Evolutionary conservation across 2,797 vertebrate genomes (phyloP).

Genomic region (Denticeps clupeoides): DNA sequence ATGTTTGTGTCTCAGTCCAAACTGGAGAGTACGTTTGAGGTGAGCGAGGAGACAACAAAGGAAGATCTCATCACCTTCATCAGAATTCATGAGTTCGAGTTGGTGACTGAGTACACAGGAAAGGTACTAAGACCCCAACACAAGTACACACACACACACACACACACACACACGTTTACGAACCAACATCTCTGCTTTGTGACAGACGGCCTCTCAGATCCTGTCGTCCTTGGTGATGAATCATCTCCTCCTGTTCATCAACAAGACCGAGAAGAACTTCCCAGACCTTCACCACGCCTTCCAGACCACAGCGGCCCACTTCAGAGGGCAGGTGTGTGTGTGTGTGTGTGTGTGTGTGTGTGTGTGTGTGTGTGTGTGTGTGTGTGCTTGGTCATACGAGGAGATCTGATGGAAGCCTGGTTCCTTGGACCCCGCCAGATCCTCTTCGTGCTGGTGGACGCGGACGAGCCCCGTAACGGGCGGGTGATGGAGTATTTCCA

Average conservation of each 20-base stretch:
- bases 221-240: slow-evolving; percentile 62
- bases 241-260: slow-evolving; percentile 80
- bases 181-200: not conserved
- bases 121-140: slow-evolving; percentile 51
- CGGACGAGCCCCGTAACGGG: slow-evolving; percentile 68
- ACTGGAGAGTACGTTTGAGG: slow-evolving; percentile 57
- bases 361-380: not conserved
- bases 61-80: slow-evolving; percentile 60
- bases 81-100: slow-evolving; percentile 69
- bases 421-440: too few species aligned
- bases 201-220: slow-evolving; percentile 73
- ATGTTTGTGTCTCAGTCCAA: slow-evolving; percentile 41
- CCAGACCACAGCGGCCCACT: slow-evolving; percentile 47
- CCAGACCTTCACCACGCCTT: slow-evolving; percentile 54
- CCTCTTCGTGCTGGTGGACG: slow-evolving; percentile 71
- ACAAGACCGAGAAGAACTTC: slow-evolving; percentile 53
- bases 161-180: not conserved
- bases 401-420: too few species aligned
- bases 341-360: slow-evolving; percentile 3
- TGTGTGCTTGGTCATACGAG: not conserved
- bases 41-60: slow-evolving; percentile 53
- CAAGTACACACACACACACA: slow-evolving; percentile 5
- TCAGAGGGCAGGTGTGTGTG: slow-evolving; percentile 70
- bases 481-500: slow-evolving; percentile 75
- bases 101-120: slow-evolving; percentile 75